Evolutionary conservation across 2,797 vertebrate species (phyloP).

Genomic region (Coregonus sp.): DNA sequence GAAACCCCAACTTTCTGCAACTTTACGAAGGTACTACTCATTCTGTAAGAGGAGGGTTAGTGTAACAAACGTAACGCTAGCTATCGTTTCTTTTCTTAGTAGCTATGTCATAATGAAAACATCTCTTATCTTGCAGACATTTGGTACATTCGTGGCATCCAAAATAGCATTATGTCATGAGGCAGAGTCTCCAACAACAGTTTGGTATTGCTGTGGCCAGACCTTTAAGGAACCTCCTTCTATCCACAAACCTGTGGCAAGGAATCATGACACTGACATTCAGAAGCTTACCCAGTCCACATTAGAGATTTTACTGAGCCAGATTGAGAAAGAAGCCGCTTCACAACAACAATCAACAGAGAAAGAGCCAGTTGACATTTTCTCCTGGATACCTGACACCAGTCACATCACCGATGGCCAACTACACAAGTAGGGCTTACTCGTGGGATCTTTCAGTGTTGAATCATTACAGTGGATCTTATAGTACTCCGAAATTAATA

Average conservation of each 20-base stretch:
- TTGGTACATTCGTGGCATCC: conserved; percentile 84
- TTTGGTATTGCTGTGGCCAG: conserved; percentile 86
- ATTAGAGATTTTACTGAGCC: conserved; percentile 56
- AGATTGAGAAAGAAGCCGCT: conserved; percentile 29
- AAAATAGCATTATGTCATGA: conserved; percentile 45
- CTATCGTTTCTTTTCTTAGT: too few species aligned
- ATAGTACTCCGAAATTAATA: neutral
- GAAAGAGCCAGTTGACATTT: conserved; percentile 54
- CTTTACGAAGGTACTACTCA: conserved; percentile 74
- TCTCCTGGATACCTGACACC: conserved; percentile 74
- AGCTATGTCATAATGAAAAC: neutral
- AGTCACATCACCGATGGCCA: conserved; percentile 67
- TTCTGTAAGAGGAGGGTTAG: conserved; percentile 84
- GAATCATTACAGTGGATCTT: too few species aligned
- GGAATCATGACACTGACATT: conserved; percentile 78
- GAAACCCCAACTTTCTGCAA: conserved; percentile 70
- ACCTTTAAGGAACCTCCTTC: conserved; percentile 72
- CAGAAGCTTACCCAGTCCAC: conserved; percentile 61
- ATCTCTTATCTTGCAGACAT: conserved; percentile 76
- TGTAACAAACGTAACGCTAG: neutral
- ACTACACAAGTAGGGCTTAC: conserved; percentile 74
- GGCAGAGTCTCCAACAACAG: conserved; percentile 11
- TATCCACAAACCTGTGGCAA: conserved; percentile 85
- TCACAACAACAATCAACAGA: neutral
- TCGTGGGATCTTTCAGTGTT: too few species aligned